Evolutionary conservation across 1,140 invertebrate genomes (phyloP).

Genomic region (Panulirus ornatus): DNA sequence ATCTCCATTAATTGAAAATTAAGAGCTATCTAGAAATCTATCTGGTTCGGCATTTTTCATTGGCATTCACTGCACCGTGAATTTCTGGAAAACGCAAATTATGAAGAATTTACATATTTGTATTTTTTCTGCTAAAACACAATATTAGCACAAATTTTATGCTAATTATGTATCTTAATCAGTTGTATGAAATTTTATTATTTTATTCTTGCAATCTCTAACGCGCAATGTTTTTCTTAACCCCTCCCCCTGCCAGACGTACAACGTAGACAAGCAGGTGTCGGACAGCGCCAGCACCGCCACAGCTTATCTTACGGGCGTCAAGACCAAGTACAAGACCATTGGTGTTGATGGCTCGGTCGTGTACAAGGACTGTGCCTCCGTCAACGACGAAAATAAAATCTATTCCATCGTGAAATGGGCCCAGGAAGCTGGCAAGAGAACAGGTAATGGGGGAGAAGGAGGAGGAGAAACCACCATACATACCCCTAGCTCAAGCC

Average conservation of each 20-base stretch:
- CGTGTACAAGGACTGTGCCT: constrained; percentile 57
- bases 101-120: no score
- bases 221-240: background rate
- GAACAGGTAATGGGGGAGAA: constrained; percentile 45
- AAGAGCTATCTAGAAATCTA: no score
- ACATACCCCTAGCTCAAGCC: no score
- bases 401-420: constrained; percentile 72
- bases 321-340: constrained; percentile 82
- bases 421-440: constrained; percentile 72
- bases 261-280: constrained; percentile 91
- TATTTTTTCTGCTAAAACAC: no score
- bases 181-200: no score
- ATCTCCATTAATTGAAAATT: no score
- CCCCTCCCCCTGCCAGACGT: constrained; percentile 84
- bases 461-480: background rate
- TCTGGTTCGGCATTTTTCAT: no score
- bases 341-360: constrained; percentile 63
- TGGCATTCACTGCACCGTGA: no score
- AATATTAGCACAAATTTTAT: no score
- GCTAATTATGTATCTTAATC: no score
- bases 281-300: constrained; percentile 93
- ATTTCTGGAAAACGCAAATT: no score
- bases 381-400: constrained; percentile 52
- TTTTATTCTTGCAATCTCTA: background rate
- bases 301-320: constrained; percentile 90